Conservation (phyloP, 2,888 invertebrate species). For the Tenthredo livida region DNA sequence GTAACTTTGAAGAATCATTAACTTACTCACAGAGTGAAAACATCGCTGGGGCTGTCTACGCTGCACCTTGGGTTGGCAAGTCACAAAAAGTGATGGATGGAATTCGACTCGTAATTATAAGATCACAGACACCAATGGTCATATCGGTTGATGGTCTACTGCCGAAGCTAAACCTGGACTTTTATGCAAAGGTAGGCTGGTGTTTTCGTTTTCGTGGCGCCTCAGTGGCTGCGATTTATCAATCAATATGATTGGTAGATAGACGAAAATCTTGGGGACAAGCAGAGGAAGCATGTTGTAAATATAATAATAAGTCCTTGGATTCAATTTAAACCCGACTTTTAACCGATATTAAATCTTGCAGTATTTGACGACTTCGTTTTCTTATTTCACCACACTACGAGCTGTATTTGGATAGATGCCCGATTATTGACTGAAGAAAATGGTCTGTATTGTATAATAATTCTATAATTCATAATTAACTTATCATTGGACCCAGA, state of each 20-base stretch:
- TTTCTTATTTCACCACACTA: conserved; percentile 34
- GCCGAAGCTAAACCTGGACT: not conserved
- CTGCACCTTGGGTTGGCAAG: not conserved
- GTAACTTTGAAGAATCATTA: not conserved
- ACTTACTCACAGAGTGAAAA: not conserved
- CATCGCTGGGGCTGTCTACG: not conserved
- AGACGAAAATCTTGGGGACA: not conserved
- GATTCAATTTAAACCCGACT: not conserved
- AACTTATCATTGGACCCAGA: not conserved
- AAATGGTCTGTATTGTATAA: not conserved
- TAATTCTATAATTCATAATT: not conserved
- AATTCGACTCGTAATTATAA: not conserved
- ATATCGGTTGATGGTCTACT: not conserved
- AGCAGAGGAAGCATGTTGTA: not conserved
- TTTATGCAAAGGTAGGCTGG: not conserved
- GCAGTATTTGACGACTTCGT: not conserved
- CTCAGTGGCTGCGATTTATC: not conserved
- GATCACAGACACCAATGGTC: not conserved
- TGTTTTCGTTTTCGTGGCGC: not conserved
- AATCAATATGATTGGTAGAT: too few species aligned
- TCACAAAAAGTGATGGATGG: not conserved
- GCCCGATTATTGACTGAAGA: not conserved
- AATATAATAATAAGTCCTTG: not conserved
- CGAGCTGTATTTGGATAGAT: not conserved
- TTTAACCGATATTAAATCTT: not conserved